Base-by-base conservation (phyloP, 2,888 invertebrate genomes). In the Ommatoiulus sabulosus region DNA sequence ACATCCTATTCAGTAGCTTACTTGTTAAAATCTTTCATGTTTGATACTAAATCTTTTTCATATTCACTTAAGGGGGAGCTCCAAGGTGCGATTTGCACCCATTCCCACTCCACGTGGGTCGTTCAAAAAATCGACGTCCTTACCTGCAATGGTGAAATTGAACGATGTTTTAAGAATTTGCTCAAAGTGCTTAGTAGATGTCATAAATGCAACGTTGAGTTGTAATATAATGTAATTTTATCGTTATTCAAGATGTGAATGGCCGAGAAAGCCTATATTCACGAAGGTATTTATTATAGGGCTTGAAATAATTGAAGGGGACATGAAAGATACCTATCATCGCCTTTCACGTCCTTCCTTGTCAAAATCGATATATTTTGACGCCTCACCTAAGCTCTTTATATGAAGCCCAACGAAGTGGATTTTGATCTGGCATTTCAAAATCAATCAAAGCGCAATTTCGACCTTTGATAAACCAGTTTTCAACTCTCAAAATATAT, bases 241-340 rank as follows among this genome's bases (percentile, higher is more conserved):
- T 80, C 35, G 12, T 3, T 8, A 43, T 43, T 80, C 35, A 80
- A 12, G 24, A 35, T 80, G 35, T 35, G 35, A 80, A 35, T 80
- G 80, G 24, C 80, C 80, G 35, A 80, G 3, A 80, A 57, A 57
- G 10, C 35, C 80, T 24, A 15, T 12, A 24, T 80, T 35, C 35
- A 35, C 35, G 4, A 15, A 80, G 80, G 80, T 80, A 80, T 80
- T 80, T 35, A 80, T 80, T 80, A 35, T 35, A 80, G 35, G 12
- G 80, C 80, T 24, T 35, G 35, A 80, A 35, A 80, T 80, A 80
- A 80, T 80, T 80, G 80, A 80, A 35, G 35, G 35, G 15, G 80
- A 35, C 80, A 24, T 15, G 80, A 35, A 35, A 35, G 80, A 35
- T 35, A 80, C 35, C 80, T 80, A 80, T 80, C 80, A 80, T 80